phyloP scores from a whole-genome alignment of 2,113 vertebrate genomes.

The Nyctereutes procyonoides region DNA sequence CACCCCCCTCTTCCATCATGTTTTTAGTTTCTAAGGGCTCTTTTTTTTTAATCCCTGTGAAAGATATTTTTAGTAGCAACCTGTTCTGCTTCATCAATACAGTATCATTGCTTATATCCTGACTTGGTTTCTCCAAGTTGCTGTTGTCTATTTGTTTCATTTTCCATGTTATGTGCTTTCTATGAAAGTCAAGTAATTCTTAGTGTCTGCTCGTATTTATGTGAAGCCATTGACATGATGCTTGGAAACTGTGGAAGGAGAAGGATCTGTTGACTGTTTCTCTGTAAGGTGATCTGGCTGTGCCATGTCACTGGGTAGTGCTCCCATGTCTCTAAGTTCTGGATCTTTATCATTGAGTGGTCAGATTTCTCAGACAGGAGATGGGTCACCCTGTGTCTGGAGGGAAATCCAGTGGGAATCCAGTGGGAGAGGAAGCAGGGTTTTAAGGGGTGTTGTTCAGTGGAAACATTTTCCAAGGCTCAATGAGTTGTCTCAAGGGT shows the following conservation, averaged over 20 bases:
- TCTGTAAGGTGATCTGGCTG: not conserved
- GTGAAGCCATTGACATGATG: not conserved
- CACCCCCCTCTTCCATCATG: not conserved
- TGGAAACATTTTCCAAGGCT: not conserved
- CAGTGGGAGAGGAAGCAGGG: not conserved
- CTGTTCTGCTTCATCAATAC: not conserved
- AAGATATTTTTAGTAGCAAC: constrained; percentile 38
- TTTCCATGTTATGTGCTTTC: constrained; percentile 17
- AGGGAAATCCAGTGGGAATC: not conserved
- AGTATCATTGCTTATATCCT: not conserved
- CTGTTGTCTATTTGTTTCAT: not conserved
- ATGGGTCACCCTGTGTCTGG: not conserved
- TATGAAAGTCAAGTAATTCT: not conserved
- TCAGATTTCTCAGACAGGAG: not conserved
- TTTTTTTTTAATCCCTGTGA: not conserved
- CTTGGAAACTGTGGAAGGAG: not conserved
- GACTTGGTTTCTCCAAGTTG: not conserved
- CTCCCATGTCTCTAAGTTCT: not conserved
- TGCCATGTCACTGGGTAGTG: not conserved
- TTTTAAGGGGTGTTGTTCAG: not conserved
- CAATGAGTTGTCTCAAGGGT: not conserved
- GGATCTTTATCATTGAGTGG: not conserved
- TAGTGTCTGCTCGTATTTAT: not conserved
- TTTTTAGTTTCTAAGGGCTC: constrained; percentile 46
- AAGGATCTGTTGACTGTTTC: not conserved